A percentile compares a stretch with the other conserved stretches of the same genome.
Conservation (phyloP, 2,113 vertebrate species). For the Callipepla squamata region DNA sequence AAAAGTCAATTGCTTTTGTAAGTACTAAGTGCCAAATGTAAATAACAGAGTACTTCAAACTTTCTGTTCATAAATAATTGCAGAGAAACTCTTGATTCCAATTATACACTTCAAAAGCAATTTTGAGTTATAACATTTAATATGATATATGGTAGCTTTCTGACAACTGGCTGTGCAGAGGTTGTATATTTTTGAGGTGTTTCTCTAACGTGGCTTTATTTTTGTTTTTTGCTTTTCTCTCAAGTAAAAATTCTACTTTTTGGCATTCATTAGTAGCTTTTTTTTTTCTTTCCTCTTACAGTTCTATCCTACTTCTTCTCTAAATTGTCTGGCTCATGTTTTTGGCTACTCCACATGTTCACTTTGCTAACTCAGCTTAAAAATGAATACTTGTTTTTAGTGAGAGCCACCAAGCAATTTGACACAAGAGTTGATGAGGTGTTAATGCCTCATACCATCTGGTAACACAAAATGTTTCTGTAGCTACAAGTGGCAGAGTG, state of each 20-base stretch:
- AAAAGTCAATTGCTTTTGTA: slow-evolving; percentile 67
- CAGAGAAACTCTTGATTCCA: slow-evolving; percentile 54
- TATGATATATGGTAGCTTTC: slow-evolving; percentile 13
- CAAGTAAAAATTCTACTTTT: background rate
- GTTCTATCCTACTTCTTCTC: background rate
- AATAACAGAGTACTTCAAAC: slow-evolving; percentile 62
- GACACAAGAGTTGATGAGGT: background rate
- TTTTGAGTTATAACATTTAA: slow-evolving; percentile 48
- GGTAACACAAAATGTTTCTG: background rate
- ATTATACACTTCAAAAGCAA: slow-evolving; percentile 60
- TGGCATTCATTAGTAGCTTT: background rate
- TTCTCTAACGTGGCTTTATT: slow-evolving; percentile 1
- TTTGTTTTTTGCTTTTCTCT: slow-evolving; percentile 6
- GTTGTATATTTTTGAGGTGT: slow-evolving; percentile 28
- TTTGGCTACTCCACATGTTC: background rate
- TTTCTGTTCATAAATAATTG: slow-evolving; percentile 66
- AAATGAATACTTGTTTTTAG: background rate
- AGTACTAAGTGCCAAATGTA: slow-evolving; percentile 51
- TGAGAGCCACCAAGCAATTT: background rate
- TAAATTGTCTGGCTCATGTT: background rate
- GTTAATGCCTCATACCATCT: background rate
- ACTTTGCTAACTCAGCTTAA: background rate
- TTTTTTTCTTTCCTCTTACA: background rate
- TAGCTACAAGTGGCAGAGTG: background rate
- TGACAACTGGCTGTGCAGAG: background rate